Evolutionary conservation across 1,140 invertebrate species (phyloP), one percentile per base, ranked within the genome.

Genomic region (Zaprionus africanus): DNA sequence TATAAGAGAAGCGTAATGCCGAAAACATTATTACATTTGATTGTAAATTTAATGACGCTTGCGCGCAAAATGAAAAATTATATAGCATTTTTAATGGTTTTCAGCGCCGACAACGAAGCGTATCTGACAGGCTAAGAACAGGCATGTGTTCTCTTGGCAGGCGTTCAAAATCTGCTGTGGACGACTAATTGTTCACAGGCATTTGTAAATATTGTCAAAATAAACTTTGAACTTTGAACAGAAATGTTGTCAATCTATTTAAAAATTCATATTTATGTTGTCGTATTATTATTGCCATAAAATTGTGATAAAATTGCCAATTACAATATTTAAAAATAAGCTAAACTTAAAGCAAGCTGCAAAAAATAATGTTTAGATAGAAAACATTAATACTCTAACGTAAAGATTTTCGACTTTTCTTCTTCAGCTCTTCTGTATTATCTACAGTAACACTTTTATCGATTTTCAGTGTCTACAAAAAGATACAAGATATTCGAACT

Each of bases 81-180:
- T 58, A 63, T 59, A 56, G 65, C 51, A 41, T 9, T 54, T 74
- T 46, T 59, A 66, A 68, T 73, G 54, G 41, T 61, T 36, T 67
- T 46, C 64, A 68, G 26, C n/a, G 79, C 31, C 60, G 43, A 43
- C 68, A 78, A 46, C 65, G 65, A 76, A 61, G 28, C 71, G 66
- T 63, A 24, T 60, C 65, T 62, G 51, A 57, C 13, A 36, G 51
- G 9, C 56, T 51, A 34, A 46, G 60, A 61, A 78, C 60, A 61
- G 24, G 36, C 58, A 46, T 34, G 9, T 62, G 53, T 36, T 34
- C 24, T 60, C 71, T 80, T 82, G 81, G 81, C 81, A 83, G 68
- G n/a, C 24, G 36, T 67, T 76, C 81, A 83, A 62, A 68, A 67
- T n/a, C 22, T 49, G 53, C 12, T 34, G 4, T 26, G 36, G 28